phyloP scores from a whole-genome alignment of 2,888 invertebrate species.

The Latrodectus elegans region DNA sequence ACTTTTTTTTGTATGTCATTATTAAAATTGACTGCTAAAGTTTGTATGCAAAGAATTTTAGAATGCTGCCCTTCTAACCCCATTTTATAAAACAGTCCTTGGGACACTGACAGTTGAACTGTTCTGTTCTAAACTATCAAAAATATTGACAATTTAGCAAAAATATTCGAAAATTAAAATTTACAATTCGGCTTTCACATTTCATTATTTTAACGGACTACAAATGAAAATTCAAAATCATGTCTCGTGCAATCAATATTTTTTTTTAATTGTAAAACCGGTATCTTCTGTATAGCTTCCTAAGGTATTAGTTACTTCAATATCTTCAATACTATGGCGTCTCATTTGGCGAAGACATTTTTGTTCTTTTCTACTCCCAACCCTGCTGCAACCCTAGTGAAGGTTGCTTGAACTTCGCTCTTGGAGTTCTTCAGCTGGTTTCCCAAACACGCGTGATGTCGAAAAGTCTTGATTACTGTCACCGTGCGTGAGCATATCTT shows the following conservation, averaged over 20 bases:
- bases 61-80: background rate
- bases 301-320: background rate
- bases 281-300: background rate
- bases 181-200: background rate
- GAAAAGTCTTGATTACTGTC: constrained; percentile 47
- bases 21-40: background rate
- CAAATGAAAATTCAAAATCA: background rate
- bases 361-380: constrained; percentile 13
- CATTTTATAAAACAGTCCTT: background rate
- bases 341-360: background rate
- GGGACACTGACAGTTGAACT: too few relatives aligned
- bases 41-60: background rate
- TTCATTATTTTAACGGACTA: background rate
- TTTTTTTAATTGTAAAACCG: too few relatives aligned
- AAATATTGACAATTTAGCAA: too few relatives aligned
- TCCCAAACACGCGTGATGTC: constrained; percentile 15
- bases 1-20: too few relatives aligned
- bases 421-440: constrained; percentile 37
- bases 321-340: background rate
- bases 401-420: constrained; percentile 57
- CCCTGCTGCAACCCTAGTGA: constrained; percentile 22
- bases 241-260: background rate
- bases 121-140: too few relatives aligned
- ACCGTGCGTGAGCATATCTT: constrained; percentile 19
- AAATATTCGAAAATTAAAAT: background rate